These are phyloP conservation scores for Pomatorhinus ruficollis DNA, from an alignment of 2,113 vertebrate species.

Conservation along the genomic window DNA sequence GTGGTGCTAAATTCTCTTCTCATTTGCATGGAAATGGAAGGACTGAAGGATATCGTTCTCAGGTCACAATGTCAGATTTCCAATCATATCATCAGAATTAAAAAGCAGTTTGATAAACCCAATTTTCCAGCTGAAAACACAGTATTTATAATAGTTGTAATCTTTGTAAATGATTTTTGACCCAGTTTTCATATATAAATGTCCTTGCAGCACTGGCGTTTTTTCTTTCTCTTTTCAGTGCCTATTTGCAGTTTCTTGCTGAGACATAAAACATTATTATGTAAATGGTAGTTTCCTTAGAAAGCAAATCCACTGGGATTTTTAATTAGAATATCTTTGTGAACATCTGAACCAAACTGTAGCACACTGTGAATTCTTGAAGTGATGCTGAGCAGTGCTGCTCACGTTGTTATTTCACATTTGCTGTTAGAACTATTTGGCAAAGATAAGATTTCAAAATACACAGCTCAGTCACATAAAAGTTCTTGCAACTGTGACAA, in stretches of 20 bases:
- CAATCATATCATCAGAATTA: slow-evolving; percentile 26
- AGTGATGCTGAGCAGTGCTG: background rate
- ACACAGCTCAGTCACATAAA: background rate
- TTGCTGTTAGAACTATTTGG: background rate
- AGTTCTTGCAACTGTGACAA: background rate
- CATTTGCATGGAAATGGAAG: background rate
- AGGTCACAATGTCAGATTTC: background rate
- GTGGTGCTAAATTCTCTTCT: background rate
- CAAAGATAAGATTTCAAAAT: background rate
- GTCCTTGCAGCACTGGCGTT: background rate
- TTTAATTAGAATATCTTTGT: slow-evolving; percentile 51
- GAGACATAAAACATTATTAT: slow-evolving; percentile 33
- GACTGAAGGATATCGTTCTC: background rate
- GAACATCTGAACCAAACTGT: slow-evolving; percentile 22
- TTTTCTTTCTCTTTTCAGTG: background rate
- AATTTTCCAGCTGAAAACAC: slow-evolving; percentile 39
- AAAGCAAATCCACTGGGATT: slow-evolving; percentile 53
- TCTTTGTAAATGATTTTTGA: slow-evolving; percentile 28
- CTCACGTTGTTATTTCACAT: background rate
- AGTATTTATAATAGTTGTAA: background rate
- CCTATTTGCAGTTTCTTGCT: slow-evolving; percentile 5
- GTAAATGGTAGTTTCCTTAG: slow-evolving; percentile 50
- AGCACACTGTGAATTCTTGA: background rate
- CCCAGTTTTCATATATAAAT: background rate
- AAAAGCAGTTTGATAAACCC: slow-evolving; percentile 3